These are phyloP conservation scores for Microcebus murinus DNA, from an alignment of 2,113 vertebrate species.

Conservation along the genomic window DNA sequence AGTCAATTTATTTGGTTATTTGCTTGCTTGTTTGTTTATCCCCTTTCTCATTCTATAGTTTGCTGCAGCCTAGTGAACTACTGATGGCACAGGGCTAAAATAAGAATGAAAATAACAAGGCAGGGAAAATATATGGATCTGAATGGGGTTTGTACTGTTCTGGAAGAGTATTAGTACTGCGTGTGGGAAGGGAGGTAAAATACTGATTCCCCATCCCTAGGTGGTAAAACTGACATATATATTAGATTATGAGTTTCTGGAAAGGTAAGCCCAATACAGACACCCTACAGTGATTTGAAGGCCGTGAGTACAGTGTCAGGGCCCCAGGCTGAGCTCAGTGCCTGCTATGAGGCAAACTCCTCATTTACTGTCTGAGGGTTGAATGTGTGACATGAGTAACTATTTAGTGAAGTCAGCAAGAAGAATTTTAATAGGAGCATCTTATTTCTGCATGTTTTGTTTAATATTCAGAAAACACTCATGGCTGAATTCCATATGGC, in stretches of 20 bases:
- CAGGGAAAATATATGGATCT: background rate
- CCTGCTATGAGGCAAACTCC: background rate
- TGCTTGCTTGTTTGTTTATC: background rate
- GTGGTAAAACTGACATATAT: background rate
- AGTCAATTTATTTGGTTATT: background rate
- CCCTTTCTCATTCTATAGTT: background rate
- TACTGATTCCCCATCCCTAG: background rate
- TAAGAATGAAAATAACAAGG: background rate
- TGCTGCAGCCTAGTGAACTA: background rate
- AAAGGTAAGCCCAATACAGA: background rate
- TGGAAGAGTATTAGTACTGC: background rate
- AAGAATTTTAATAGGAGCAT: background rate
- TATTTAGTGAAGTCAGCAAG: background rate
- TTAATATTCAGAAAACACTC: background rate
- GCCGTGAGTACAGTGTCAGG: fast-evolving
- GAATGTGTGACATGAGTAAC: background rate
- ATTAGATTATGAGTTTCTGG: background rate
- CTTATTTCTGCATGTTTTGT: background rate
- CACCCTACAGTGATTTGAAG: background rate
- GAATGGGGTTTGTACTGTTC: background rate
- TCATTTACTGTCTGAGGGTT: background rate
- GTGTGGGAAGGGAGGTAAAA: background rate
- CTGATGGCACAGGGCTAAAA: background rate
- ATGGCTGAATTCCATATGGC: background rate
- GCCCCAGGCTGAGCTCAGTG: background rate